Percentiles rank a stretch among this genome's conserved stretches.
These are phyloP conservation scores for Lysandra coridon DNA, from an alignment of 2,888 invertebrate genomes.

Conservation along the genomic window DNA sequence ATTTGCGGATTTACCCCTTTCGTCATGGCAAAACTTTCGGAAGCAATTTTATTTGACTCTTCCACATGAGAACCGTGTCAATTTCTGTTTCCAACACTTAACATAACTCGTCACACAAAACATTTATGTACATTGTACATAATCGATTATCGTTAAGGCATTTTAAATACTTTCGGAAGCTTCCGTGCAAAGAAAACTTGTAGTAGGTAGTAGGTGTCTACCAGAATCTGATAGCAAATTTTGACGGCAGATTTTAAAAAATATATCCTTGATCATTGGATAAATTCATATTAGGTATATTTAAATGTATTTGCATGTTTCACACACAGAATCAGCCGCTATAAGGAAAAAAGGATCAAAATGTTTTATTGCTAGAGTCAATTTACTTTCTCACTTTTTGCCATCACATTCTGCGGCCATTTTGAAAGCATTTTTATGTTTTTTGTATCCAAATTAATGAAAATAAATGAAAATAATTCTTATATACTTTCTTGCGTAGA, in stretches of 20 bases:
- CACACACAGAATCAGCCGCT: no score
- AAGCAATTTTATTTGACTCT: conserved; percentile 59
- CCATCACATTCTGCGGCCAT: neutral
- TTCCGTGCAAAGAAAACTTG: neutral
- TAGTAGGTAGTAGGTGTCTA: neutral
- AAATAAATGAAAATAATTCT: no score
- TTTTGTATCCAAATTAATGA: no score
- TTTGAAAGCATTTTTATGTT: neutral
- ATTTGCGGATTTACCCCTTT: conserved; percentile 74
- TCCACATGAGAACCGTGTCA: conserved; percentile 69
- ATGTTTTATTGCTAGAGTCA: no score
- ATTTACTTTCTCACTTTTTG: no score
- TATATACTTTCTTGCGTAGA: no score
- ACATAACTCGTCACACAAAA: conserved; percentile 26
- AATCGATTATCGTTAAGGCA: conserved; percentile 24
- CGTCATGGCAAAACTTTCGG: conserved; percentile 69
- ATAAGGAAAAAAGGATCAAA: no score
- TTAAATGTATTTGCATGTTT: no score
- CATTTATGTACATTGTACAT: conserved; percentile 24
- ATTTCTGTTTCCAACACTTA: conserved; percentile 46
- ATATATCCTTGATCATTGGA: no score
- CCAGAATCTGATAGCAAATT: no score
- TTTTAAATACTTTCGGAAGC: neutral
- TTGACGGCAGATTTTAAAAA: no score
- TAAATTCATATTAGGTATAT: no score